Percentiles rank a stretch among this genome's conserved stretches.
phyloP scores from a whole-genome alignment of 1,140 invertebrate species.

The Zaprionus vittiger region DNA sequence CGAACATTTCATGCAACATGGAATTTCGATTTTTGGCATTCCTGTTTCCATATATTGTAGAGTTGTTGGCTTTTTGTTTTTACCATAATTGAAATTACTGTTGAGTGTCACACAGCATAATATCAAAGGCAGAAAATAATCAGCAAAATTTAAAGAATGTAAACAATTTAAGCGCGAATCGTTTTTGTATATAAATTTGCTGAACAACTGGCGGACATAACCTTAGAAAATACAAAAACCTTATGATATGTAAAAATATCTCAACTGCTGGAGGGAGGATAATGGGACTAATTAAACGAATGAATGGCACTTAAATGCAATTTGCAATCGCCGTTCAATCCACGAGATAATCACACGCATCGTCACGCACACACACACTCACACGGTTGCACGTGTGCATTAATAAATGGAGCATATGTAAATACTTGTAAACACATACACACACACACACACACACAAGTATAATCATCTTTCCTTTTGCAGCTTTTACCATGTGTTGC shows the following conservation, averaged over 20 bases:
- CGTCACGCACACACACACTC: neutral
- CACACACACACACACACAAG: neutral
- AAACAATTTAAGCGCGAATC: neutral
- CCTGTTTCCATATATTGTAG: neutral
- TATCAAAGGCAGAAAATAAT: neutral
- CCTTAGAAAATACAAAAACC: neutral
- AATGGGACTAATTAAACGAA: conserved; percentile 28
- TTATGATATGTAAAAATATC: neutral
- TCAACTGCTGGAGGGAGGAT: neutral
- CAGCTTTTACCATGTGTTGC: neutral
- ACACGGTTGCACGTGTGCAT: neutral
- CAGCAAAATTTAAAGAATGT: neutral
- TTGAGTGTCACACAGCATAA: neutral
- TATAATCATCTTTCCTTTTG: neutral
- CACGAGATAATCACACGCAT: conserved; percentile 13
- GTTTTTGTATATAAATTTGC: neutral
- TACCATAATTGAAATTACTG: neutral
- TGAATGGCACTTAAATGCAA: conserved; percentile 19
- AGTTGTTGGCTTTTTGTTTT: conserved; percentile 1
- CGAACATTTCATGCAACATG: neutral
- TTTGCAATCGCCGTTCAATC: conserved; percentile 5
- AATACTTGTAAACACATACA: neutral
- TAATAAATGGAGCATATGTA: neutral
- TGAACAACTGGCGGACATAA: neutral
- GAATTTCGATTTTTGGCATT: neutral